Evolutionary conservation across 2,888 invertebrate species (phyloP).

Genomic region (Arenicola marina): DNA sequence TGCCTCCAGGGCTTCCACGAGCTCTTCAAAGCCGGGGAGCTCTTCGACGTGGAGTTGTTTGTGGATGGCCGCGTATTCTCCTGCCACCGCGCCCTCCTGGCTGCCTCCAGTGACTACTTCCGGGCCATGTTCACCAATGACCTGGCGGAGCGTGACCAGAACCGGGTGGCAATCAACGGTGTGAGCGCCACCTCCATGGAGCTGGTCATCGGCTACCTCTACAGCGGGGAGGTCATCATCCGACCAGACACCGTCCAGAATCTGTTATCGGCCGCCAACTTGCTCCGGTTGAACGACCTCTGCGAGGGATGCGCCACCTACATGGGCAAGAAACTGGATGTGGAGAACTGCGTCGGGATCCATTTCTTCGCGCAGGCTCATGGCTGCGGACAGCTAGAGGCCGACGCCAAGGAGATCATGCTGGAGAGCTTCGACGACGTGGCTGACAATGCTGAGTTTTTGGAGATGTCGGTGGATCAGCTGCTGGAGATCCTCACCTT

Average conservation of each 20-base stretch:
- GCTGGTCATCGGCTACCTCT: slow-evolving; percentile 80
- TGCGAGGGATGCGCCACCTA: slow-evolving; percentile 79
- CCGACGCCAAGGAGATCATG: slow-evolving; percentile 25
- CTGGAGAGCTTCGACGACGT: slow-evolving; percentile 24
- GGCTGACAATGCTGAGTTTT: slow-evolving; percentile 34
- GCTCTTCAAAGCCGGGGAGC: slow-evolving; percentile 36
- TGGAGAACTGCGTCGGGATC: slow-evolving; percentile 81
- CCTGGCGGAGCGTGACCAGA: slow-evolving; percentile 40
- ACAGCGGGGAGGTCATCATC: slow-evolving; percentile 77
- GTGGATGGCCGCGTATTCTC: slow-evolving; percentile 44
- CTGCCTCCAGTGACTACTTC: slow-evolving; percentile 38
- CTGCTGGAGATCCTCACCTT: slow-evolving; percentile 76
- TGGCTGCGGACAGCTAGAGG: slow-evolving; percentile 24
- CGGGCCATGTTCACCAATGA: slow-evolving; percentile 28
- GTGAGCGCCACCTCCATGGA: slow-evolving; percentile 78
- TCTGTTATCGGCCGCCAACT: slow-evolving; percentile 79
- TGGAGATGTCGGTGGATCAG: slow-evolving; percentile 72
- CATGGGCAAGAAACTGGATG: slow-evolving; percentile 71
- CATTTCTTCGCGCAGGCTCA: slow-evolving; percentile 34
- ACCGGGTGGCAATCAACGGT: slow-evolving; percentile 72
- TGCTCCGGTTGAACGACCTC: slow-evolving; percentile 80
- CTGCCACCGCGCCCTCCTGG: slow-evolving; percentile 47
- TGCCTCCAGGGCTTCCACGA: slow-evolving; percentile 21
- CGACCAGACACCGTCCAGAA: slow-evolving; percentile 76
- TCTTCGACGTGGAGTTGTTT: slow-evolving; percentile 46